Base-by-base conservation (phyloP, 2,797 vertebrate species). In the Etheostoma perlongum region DNA sequence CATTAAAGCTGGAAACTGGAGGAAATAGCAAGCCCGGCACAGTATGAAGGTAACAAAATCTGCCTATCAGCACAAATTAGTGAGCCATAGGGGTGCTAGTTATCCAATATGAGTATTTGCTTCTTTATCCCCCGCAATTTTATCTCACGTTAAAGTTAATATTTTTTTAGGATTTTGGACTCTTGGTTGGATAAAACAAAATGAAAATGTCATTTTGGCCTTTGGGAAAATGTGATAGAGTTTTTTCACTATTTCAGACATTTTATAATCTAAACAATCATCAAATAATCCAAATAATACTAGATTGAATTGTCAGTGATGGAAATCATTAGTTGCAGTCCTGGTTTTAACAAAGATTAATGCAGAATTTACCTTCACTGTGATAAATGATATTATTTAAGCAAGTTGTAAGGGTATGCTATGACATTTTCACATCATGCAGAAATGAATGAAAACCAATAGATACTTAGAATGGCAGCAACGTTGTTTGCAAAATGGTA, bases 231-330 rank as follows among this genome's bases (percentile, higher is more conserved):
- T 8, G 6, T 68, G 40, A 57, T 46, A 1, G 2, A 19, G 47
- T 11, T 9, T n/a, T 68, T 44, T 30, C 11, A 25, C 3, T 7
- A 18, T 30, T 42, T 54, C 27, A 30, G 2, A 11, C 36, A 52
- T 60, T 62, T 69, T 33, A 64, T 57, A 18, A 10, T 46, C 21
- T 6, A 51, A 67, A 25, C 54, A 61, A 42, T 14, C 47, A 42
- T 60, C 12, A 67, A 18, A 47, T 49, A 27, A 47, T 42, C 3
- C 9, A 15, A 36, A 19, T 23, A 52, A 52, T 25, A 49, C 1
- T 23, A 36, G 4, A 53, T 25, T 4, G 23, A 54, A 25, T 21
- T 30, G 4, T 44, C 18, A 13, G 15, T 19, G 40, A 57, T 58
- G 21, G 1, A 25, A 64, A 63, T 62, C 12, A 44, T 59, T 15